These are phyloP conservation scores for Limanda limanda DNA, from an alignment of 2,113 vertebrate species.

Conservation along the genomic window DNA sequence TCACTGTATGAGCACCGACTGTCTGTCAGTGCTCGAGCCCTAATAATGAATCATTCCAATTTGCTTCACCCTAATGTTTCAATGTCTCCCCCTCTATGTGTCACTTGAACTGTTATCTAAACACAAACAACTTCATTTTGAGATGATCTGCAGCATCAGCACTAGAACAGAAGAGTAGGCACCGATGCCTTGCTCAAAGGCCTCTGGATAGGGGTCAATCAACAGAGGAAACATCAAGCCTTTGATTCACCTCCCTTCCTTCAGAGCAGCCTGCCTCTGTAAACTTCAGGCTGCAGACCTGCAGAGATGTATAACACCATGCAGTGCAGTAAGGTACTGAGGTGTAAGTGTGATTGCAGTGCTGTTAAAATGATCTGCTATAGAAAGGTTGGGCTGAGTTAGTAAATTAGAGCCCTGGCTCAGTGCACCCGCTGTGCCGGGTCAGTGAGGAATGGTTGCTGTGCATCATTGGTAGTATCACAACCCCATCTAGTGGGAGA, in stretches of 20 bases:
- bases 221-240: background rate
- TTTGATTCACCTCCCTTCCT: slow-evolving; percentile 5
- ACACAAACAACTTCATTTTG: background rate
- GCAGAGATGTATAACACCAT: slow-evolving; percentile 18
- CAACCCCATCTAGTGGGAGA: slow-evolving; percentile 76
- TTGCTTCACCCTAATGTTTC: too few species aligned
- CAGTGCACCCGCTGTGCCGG: slow-evolving; percentile 18
- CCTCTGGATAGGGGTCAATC: background rate
- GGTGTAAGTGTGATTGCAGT: slow-evolving; percentile 41
- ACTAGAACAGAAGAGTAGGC: too few species aligned
- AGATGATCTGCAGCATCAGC: background rate
- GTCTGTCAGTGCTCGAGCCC: too few species aligned
- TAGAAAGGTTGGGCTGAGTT: slow-evolving; percentile 40
- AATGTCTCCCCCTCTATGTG: too few species aligned
- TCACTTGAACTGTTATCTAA: too few species aligned
- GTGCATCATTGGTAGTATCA: slow-evolving; percentile 48
- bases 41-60: background rate
- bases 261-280: background rate
- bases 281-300: background rate
- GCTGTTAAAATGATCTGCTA: slow-evolving; percentile 34
- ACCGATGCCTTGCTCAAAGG: background rate
- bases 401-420: slow-evolving; percentile 37
- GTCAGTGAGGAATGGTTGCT: slow-evolving; percentile 30
- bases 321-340: slow-evolving; percentile 5
- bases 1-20: too few species aligned